Evolutionary conservation across 2,113 vertebrate species (phyloP).

Genomic region (Paramormyrops kingsleyae): DNA sequence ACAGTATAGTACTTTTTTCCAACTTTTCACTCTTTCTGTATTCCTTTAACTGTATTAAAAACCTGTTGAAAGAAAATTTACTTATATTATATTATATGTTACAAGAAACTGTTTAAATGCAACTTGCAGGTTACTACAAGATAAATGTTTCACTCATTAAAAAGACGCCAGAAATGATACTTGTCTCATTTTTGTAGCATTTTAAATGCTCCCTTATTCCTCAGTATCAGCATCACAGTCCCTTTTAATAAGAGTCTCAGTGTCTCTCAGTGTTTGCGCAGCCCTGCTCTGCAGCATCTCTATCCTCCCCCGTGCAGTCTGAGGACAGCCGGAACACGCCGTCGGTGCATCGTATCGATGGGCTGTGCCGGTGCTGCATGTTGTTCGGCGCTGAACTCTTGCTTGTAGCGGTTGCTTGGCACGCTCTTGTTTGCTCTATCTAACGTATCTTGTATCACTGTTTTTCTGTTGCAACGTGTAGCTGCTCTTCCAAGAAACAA

Average conservation of each 20-base stretch:
- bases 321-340: background rate
- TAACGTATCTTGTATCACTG: background rate
- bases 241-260: background rate
- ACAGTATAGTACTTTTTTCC: background rate
- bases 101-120: background rate
- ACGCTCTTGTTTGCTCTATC: background rate
- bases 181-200: background rate
- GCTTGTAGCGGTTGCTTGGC: background rate
- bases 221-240: background rate
- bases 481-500: conserved; percentile 90
- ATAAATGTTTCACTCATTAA: background rate
- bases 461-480: conserved; percentile 39
- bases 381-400: background rate
- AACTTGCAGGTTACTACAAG: background rate
- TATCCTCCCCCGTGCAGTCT: background rate
- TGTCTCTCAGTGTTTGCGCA: background rate
- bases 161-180: background rate
- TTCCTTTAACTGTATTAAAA: background rate
- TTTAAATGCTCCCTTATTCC: background rate
- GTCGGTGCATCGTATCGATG: background rate
- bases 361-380: background rate
- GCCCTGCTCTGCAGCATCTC: background rate
- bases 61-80: background rate
- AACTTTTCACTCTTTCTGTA: background rate
- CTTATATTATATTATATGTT: background rate